A percentile compares a stretch with the other conserved stretches of the same genome.
Conservation (phyloP, 2,113 vertebrate genomes). For the Strix uralensis region DNA sequence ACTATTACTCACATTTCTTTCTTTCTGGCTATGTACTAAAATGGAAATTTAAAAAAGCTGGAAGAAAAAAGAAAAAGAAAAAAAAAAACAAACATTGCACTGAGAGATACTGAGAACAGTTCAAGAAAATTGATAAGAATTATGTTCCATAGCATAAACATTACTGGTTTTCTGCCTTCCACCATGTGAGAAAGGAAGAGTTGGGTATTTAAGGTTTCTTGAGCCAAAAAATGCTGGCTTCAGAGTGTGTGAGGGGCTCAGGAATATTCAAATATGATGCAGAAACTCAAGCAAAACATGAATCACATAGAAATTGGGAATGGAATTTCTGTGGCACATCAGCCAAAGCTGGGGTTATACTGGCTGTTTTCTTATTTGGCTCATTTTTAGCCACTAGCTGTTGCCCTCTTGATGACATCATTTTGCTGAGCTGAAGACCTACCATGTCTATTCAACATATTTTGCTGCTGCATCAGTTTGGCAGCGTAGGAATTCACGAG, state of each 20-base stretch:
- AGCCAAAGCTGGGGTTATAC: neutral
- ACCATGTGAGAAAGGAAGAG: neutral
- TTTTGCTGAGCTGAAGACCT: neutral
- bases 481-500: neutral
- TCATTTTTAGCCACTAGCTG: neutral
- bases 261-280: neutral
- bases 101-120: neutral
- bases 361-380: neutral
- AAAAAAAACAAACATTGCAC: neutral
- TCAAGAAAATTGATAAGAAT: neutral
- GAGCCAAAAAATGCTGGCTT: neutral
- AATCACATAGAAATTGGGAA: neutral
- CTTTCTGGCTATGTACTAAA: neutral
- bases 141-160: neutral
- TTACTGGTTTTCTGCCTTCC: neutral
- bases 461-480: neutral
- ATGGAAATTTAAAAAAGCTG: neutral
- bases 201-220: neutral
- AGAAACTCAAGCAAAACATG: neutral
- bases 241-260: neutral
- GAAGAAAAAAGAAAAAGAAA: neutral
- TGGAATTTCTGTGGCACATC: neutral
- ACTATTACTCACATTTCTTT: neutral
- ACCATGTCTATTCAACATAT: accelerated
- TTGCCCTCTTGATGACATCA: neutral